Conservation (phyloP, 2,888 invertebrate genomes). For the Mythimna ferrago region DNA sequence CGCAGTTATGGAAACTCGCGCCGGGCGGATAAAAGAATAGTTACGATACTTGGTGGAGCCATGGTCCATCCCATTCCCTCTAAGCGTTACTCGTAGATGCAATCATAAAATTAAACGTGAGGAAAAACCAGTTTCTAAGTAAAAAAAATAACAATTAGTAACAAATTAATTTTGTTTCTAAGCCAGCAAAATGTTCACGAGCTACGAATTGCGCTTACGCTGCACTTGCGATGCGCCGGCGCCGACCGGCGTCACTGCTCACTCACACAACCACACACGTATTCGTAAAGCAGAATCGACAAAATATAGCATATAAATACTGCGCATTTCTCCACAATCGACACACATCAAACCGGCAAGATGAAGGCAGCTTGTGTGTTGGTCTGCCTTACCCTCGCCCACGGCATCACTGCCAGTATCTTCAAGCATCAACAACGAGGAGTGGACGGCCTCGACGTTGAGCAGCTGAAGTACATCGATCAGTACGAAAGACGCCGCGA, state of each 20-base stretch:
- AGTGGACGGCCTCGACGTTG: constrained; percentile 69
- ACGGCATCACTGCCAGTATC: constrained; percentile 79
- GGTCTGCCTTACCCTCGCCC: constrained; percentile 81
- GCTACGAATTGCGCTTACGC: constrained; percentile 48
- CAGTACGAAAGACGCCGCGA: constrained; percentile 57
- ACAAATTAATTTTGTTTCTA: constrained; percentile 5
- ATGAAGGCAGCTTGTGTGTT: constrained; percentile 84
- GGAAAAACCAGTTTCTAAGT: neutral
- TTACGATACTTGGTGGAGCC: too few species aligned
- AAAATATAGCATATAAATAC: constrained; percentile 73
- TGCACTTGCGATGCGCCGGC: constrained; percentile 56
- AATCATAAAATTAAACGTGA: neutral
- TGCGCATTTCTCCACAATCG: constrained; percentile 22
- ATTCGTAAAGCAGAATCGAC: constrained; percentile 68
- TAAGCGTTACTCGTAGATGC: neutral
- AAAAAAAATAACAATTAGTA: neutral
- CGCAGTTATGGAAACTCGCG: too few species aligned
- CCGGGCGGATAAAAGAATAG: too few species aligned
- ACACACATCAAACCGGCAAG: constrained; percentile 72
- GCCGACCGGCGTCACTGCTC: constrained; percentile 15
- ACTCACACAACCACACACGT: constrained; percentile 33
- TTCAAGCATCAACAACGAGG: constrained; percentile 73
- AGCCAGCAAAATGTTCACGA: constrained; percentile 21
- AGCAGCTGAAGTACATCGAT: constrained; percentile 72
- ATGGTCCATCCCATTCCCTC: too few species aligned